Base-by-base conservation (phyloP, 1,140 invertebrate species). In the Penaeus indicus region DNA sequence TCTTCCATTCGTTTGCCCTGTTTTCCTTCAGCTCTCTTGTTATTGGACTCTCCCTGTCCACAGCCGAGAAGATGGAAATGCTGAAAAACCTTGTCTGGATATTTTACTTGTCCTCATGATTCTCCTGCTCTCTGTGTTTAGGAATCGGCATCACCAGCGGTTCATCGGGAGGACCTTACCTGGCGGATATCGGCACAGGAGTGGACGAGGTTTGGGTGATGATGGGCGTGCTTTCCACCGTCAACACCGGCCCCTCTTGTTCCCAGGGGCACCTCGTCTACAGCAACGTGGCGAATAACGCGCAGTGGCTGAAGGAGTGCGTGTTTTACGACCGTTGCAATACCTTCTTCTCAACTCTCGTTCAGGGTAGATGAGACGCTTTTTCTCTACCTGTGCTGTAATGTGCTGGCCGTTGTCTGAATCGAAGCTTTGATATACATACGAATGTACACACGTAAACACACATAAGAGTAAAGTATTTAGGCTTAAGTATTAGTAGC, bases 171-270 rank as follows among this genome's bases (percentile, higher is more conserved):
- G 81, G 81, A 22, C 81, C 81, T 1, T 84, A 38, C 63, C 81
- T 84, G 63, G 81, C 32, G 62, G 81, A 84, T 60, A 32, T 82
- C 25, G 60, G 80, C 47, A 62, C 8, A 2, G 80, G 80, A 3
- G 61, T 82, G 80, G 61, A 82, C 60, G 80, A 82, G 61, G 63
- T 69, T 38, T 84, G 81, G 81, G 63, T 63, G 13, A 4, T 84
- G 19, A 38, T 67, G 25, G 63, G 63, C 16, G 63, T 84, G 21
- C 81, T 84, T 13, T 84, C 81, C 69, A 27, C 63, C 5, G n/a
- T 84, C 21, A 32, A 27, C 81, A 84, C 64, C 38, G 19, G 11
- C 32, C 19, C 81, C 8, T 18, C 61, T 4, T 84, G 81, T 42
- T 32, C 64, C 60, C 81, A 67, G 81, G 22, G 16, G 32, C 81